phyloP scores from a whole-genome alignment of 2,113 vertebrate genomes.

The Campylomormyrus tamandua region DNA sequence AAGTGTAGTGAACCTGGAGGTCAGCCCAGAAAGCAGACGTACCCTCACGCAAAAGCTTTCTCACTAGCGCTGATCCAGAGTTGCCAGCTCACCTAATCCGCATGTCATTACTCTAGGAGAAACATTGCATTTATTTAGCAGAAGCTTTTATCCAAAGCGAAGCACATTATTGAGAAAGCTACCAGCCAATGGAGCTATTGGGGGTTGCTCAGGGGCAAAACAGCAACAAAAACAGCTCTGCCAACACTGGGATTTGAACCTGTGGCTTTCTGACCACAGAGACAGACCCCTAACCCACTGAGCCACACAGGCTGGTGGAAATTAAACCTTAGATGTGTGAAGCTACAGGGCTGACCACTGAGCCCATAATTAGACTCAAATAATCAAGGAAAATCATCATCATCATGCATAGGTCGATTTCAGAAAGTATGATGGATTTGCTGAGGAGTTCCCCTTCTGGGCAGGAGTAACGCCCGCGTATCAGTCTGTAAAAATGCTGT shows the following conservation, averaged over 20 bases:
- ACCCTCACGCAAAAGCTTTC: not conserved
- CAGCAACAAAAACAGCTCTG: not conserved
- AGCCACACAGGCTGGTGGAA: not conserved
- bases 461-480: not conserved
- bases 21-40: not conserved
- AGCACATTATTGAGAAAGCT: not conserved
- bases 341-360: not conserved
- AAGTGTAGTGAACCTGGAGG: not conserved
- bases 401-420: not conserved
- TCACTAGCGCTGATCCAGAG: not conserved
- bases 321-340: not conserved
- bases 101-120: not conserved
- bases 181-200: not conserved
- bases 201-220: not conserved
- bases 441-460: not conserved
- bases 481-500: slow-evolving; percentile 6
- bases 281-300: not conserved
- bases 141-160: not conserved
- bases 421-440: not conserved
- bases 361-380: not conserved
- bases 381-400: not conserved
- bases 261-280: not conserved
- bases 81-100: not conserved
- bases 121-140: not conserved
- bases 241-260: not conserved